Evolutionary conservation across 2,797 vertebrate species (phyloP), one percentile per base, ranked within the genome.

Genomic region (Schizopygopsis malacanthus): DNA sequence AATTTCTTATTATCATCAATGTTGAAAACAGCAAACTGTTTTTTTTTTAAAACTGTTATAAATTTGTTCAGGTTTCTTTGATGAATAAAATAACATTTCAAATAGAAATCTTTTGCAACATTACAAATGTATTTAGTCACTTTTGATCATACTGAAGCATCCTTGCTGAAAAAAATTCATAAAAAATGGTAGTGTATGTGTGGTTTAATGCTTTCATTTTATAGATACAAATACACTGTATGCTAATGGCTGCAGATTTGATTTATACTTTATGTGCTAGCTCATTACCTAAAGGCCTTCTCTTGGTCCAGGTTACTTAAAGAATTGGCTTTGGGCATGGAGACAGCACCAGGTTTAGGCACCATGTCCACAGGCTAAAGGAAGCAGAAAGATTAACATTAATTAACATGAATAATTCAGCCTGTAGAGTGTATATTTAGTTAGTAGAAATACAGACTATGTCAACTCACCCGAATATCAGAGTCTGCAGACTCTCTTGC

Each of bases 251-350:
- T 73, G 37, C 2, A 33, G 18, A 41, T 28, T 54, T 70, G 4
- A 70, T 54, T 69, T 77, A 45, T 45, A 18, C 79, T 70, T 28
- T 6, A 54, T 43, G 10, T 20, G 15, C 61, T 15, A 52, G 43
- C 12, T 41, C 7, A 52, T 69, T 87, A 99, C 98, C 97, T 98
- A 91, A 96, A 98, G 41, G 95, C 91, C 92, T 98, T 99, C 90
- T 99, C 98, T 1, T 98, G 97, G 86, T 99, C 98, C 88, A 97
- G 96, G 78, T 96, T 97, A 91, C 95, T 97, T 91, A 98, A 96
- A 90, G 96, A 95, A 90, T 96, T 94, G 85, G 97, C 91, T 94
- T 99, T 99, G 67, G 97, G 95, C 88, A 96, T 97, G 20, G 96
- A 92, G 83, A 94, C 91, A 54, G 93, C 90, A 8, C 94, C 91